Evolutionary conservation across 2,113 vertebrate genomes (phyloP), one percentile per base, ranked within the genome.

Genomic region (Stomatorhinus ivindoensis): DNA sequence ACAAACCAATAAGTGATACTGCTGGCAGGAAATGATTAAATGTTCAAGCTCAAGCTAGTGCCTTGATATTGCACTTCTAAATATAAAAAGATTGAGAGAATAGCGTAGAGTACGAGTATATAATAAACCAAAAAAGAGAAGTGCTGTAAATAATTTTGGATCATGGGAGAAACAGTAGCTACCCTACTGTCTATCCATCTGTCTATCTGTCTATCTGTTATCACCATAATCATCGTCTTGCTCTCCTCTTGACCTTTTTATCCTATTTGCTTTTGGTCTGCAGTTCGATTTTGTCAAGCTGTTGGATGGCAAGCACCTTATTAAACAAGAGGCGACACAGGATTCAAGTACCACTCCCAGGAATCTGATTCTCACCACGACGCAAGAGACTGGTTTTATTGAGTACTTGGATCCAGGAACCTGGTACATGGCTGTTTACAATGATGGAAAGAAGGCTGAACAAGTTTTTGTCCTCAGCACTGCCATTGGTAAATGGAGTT

Each of bases 281-380:
- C 95, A 97, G 97, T 97, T 97, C 91, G 97, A 97, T 94, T 97
- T 97, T 94, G 96, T 97, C 90, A 97, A 97, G 92, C 93, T 97
- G 91, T 96, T 97, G 96, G 97, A 97, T 90, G 97, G 97, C 91
- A 97, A 97, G 82, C 97, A 97, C 92, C 93, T 97, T 91, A 95
- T 97, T 90, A 97, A 97, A 90, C 96, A 96, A 87, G 97, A 97
- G 89, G 91, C 94, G 76, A 97, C 95, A 10, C 96, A 96, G 88
- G 96, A 96, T 21, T 89, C 90, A 31, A 95, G 94, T 51, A 94
- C 95, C 87, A 93, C 94, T 47, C 96, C 95, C 53, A 93, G 95
- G 91, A 97, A 96, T 88, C 92, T 97, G 88, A 96, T 97, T 91
- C 92, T 97, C 92, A 96, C 95, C 58, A 95, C 96, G 0, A 93